Percentiles rank a stretch among this genome's conserved stretches.
Evolutionary conservation across 2,797 vertebrate species (phyloP).

Genomic region (Gymnoscopelus braueri): DNA sequence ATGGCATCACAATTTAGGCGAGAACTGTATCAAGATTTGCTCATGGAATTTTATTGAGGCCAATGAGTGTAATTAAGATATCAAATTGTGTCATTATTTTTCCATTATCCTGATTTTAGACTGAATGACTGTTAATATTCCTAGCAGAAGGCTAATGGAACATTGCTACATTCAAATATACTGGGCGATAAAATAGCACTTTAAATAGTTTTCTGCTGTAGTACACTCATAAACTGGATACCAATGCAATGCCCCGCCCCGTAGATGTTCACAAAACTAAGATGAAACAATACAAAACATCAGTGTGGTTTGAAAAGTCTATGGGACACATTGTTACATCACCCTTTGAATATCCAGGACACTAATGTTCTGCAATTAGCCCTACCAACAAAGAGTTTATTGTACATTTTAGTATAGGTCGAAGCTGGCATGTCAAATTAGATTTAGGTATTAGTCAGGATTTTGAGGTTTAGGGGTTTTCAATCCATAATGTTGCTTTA

Average conservation of each 20-base stretch:
- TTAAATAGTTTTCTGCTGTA: too few relatives aligned
- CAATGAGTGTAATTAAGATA: too few relatives aligned
- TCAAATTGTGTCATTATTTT: too few relatives aligned
- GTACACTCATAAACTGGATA: too few relatives aligned
- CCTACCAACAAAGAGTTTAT: too few relatives aligned
- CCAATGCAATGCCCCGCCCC: too few relatives aligned
- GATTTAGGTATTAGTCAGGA: neutral
- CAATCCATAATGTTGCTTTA: constrained; percentile 7
- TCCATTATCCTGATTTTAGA: constrained; percentile 9
- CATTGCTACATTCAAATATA: constrained; percentile 2
- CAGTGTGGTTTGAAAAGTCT: constrained; percentile 15
- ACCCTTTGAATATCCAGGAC: constrained; percentile 26
- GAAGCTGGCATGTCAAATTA: neutral
- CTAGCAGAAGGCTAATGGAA: constrained; percentile 29
- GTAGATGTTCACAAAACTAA: too few relatives aligned
- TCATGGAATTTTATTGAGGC: too few relatives aligned
- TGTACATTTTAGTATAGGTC: neutral
- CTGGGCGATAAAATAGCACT: too few relatives aligned
- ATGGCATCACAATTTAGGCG: too few relatives aligned
- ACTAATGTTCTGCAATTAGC: constrained; percentile 41
- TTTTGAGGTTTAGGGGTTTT: neutral
- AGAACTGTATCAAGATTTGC: too few relatives aligned
- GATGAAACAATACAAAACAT: too few relatives aligned
- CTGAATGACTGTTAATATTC: constrained; percentile 30
- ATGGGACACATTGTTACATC: constrained; percentile 19